Base-by-base conservation (phyloP, 2,113 vertebrate genomes). In the Lepisosteus osseus region DNA sequence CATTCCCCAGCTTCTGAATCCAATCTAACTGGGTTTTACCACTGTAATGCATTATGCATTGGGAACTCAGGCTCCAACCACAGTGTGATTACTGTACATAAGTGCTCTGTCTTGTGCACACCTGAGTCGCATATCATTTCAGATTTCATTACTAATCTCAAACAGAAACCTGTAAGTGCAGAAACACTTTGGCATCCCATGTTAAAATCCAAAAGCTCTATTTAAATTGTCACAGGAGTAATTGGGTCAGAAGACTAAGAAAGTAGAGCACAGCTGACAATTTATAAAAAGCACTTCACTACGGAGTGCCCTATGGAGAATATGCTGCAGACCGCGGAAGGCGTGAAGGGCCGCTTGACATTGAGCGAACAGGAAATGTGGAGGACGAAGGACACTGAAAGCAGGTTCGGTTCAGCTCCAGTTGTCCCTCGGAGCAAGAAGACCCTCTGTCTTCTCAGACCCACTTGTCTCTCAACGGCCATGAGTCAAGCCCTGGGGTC, bases 161-260 rank as follows among this genome's bases (percentile, higher is more conserved):
- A 1, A 67, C 65, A 29, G 51, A 67, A 9, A 3, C 62, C 13
- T 54, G 8, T 63, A 66, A 14, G 6, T 45, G 41, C 43, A 72
- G 57, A 44, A 55, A 59, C 72, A 57, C 54, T 44, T 56, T 62
- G 17, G 8, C 82, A 72, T 75, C 42, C 72, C 64, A 73, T 69
- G 79, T 76, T 70, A 83, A 78, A 69, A 15, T 40, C 55, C 2
- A 43, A 78, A 66, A 44, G 51, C 74, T 72, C 55, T 69, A 55
- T 65, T 73, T 82, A 76, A 51, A 59, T 72, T 74, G 64, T 74
- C 72, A 77, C 51, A 45, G 67, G 73, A 78, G 79, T 83, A 90
- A 88, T 87, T 90, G 86, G 87, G 86, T 82, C 87, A 92, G 73
- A 84, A 83, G 76, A 79, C 76, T 73, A 65, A 74, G 80, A 61